Base-by-base conservation (phyloP, 2,797 vertebrate species). In the Tokudaia tokunoshimensis region DNA sequence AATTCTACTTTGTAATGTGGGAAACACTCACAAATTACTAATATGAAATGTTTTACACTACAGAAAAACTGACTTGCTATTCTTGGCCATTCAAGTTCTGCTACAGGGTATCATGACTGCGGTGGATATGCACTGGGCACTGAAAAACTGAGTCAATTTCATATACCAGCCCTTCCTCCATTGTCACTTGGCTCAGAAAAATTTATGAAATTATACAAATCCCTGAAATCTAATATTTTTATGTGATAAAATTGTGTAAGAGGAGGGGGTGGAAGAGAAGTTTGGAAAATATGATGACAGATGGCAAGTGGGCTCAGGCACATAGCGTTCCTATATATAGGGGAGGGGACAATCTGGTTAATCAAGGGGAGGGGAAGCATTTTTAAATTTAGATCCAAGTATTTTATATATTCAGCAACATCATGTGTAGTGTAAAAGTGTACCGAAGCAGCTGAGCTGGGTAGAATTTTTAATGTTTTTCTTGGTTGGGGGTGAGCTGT, bases 201-300 rank as follows among this genome's bases (percentile, higher is more conserved):
- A 94, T 92, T 96, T 95, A 98, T 97, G 89, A 97, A 97, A 98
- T 98, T 97, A 98, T 97, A 97, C 97, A 98, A 98, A 98, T 97
- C 96, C 93, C 92, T 91, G 91, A 97, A 98, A 98, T 97, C 98
- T 98, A 98, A 98, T 98, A 98, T 98, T 98, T 98, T 97, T 96
- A 97, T 98, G 97, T 97, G 98, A 98, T 97, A 98, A 98, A 97
- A 97, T 97, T 98, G 98, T 98, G 97, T 96, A 98, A 98, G 97
- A 97, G 97, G 94, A 98, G 98, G 96, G 96, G 97, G 98, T 97
- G 97, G 97, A 96, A 96, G 96, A 97, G 97, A 98, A 97, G 96
- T 98, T 98, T 97, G 89, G 96, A 96, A 97, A 97, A 98, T 97
- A 95, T 96, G 94, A 85, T 96, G 95, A 95, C 98, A 98, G 98